These are phyloP conservation scores for Deladenus siricidicola DNA, from an alignment of 2,888 invertebrate genomes.

Conservation along the genomic window DNA sequence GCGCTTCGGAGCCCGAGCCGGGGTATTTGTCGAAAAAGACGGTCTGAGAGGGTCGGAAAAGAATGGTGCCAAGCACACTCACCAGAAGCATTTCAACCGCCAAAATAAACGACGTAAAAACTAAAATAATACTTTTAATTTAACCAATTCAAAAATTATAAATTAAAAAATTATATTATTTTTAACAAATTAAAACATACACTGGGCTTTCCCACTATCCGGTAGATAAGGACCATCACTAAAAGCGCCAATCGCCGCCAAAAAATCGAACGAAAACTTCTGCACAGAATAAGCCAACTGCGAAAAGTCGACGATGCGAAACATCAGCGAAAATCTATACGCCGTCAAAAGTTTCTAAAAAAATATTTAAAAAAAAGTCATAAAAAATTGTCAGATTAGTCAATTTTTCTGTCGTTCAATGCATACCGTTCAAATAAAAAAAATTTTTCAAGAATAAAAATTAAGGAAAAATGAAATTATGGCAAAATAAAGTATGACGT, in stretches of 20 bases:
- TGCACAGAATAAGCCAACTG: constrained; percentile 46
- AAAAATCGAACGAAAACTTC: constrained; percentile 49
- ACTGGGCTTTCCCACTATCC: constrained; percentile 41
- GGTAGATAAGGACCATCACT: constrained; percentile 36
- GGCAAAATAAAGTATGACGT: not conserved
- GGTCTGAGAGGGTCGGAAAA: constrained; percentile 39
- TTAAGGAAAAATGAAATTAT: not conserved
- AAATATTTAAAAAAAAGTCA: constrained; percentile 1
- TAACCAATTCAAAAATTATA: not conserved
- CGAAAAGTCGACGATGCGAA: constrained; percentile 47
- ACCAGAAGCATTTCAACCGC: constrained; percentile 49
- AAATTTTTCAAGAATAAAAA: no score
- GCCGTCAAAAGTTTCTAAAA: constrained; percentile 34
- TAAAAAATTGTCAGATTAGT: not conserved
- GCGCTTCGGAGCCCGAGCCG: no score
- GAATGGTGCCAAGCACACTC: constrained; percentile 37
- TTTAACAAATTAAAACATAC: constrained; percentile 19
- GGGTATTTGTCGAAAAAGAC: constrained; percentile 28
- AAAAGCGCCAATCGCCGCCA: constrained; percentile 40
- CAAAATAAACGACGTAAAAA: constrained; percentile 48
- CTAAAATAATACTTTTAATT: no score
- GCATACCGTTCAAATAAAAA: no score
- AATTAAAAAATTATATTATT: not conserved
- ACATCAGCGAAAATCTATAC: constrained; percentile 43
- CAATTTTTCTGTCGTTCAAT: no score